phyloP scores from a whole-genome alignment of 2,888 invertebrate genomes.

The Thalpophila matura region DNA sequence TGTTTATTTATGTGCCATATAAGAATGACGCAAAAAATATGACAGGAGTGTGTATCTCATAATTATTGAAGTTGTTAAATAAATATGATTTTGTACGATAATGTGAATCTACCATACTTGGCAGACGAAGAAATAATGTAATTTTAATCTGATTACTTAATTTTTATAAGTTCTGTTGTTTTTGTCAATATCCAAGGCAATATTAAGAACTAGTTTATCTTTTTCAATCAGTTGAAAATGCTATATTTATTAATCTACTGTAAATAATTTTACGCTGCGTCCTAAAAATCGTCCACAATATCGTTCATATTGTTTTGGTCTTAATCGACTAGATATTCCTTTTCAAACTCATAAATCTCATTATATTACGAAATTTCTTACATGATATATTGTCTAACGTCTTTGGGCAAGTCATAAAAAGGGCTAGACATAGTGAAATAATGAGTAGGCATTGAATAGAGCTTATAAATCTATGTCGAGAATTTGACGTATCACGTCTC shows the following conservation, averaged over 20 bases:
- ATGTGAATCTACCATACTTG: not conserved
- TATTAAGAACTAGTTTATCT: too few relatives aligned
- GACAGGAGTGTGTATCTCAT: slow-evolving; percentile 23
- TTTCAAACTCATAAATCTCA: not conserved
- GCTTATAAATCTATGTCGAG: slow-evolving; percentile 29
- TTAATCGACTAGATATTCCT: not conserved
- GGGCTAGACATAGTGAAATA: slow-evolving; percentile 36
- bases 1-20: slow-evolving; percentile 44
- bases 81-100: slow-evolving; percentile 3
- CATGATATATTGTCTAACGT: not conserved
- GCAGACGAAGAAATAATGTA: not conserved
- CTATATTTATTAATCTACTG: too few relatives aligned
- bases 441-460: slow-evolving; percentile 30
- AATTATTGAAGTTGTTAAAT: slow-evolving; percentile 11
- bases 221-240: too few relatives aligned
- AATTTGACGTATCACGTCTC: slow-evolving; percentile 27
- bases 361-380: not conserved
- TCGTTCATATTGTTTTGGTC: not conserved
- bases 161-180: too few relatives aligned
- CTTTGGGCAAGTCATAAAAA: slow-evolving; percentile 26
- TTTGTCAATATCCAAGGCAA: too few relatives aligned
- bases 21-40: slow-evolving; percentile 31
- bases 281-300: too few relatives aligned
- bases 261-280: too few relatives aligned
- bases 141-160: not conserved